Percentiles rank a stretch among this genome's conserved stretches.
phyloP scores from a whole-genome alignment of 2,797 vertebrate genomes.

The Gymnothorax reevesii region DNA sequence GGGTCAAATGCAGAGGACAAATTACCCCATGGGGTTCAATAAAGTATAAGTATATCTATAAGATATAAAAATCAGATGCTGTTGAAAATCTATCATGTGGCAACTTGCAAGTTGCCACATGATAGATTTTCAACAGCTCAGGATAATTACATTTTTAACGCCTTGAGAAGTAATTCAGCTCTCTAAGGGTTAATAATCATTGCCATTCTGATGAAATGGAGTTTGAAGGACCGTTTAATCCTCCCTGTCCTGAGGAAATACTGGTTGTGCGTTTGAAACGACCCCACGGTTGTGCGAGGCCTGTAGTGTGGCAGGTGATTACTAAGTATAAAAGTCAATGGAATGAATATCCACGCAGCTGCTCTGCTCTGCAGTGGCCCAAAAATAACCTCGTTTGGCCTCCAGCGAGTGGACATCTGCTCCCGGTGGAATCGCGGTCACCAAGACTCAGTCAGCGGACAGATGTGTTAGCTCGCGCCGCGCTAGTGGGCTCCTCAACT shows the following conservation, averaged over 20 bases:
- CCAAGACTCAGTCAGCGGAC: not conserved
- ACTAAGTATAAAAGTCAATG: slow-evolving; percentile 16
- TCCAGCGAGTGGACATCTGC: not conserved
- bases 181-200: not conserved
- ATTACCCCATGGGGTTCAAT: too few species aligned
- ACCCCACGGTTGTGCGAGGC: not conserved
- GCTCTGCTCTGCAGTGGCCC: not conserved
- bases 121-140: too few species aligned
- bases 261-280: not conserved
- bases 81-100: too few species aligned
- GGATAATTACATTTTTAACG: too few species aligned
- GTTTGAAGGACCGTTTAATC: not conserved
- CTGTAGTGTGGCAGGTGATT: slow-evolving; percentile 13
- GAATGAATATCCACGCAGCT: slow-evolving; percentile 4
- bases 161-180: too few species aligned
- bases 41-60: too few species aligned
- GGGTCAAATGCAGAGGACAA: too few species aligned
- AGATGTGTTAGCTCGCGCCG: slow-evolving; percentile 35
- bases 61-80: too few species aligned
- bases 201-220: not conserved
- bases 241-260: not conserved
- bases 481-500: not conserved
- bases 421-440: not conserved
- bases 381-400: slow-evolving; percentile 18
- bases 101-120: too few species aligned